Evolutionary conservation across 2,888 invertebrate species (phyloP).

Genomic region (Eueremaeus valkanovi): DNA sequence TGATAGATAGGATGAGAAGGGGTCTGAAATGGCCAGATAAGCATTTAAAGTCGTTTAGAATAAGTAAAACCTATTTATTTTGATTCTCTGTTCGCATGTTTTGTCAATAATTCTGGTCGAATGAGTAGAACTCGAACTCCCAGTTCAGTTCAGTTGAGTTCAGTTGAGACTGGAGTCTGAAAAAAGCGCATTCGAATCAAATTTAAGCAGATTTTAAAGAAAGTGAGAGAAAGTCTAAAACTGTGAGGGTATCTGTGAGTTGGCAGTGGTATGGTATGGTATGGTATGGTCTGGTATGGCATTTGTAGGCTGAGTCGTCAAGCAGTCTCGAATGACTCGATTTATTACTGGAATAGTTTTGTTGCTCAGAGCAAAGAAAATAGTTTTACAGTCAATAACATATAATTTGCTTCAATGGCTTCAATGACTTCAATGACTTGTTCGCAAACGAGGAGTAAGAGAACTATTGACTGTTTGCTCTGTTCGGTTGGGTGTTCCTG

Average conservation of each 20-base stretch:
- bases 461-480: background rate
- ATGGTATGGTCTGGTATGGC: conserved; percentile 9
- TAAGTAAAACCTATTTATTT: conserved; percentile 22
- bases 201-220: conserved; percentile 1
- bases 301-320: background rate
- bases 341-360: conserved; percentile 33
- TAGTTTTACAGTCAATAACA: conserved; percentile 26
- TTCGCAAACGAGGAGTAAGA: conserved; percentile 4
- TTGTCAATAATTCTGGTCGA: conserved; percentile 26
- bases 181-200: background rate
- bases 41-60: background rate
- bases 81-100: conserved; percentile 30
- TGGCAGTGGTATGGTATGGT: background rate
- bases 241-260: too few species aligned
- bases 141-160: too few species aligned
- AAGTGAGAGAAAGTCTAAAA: background rate
- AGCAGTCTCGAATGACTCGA: conserved; percentile 31
- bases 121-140: background rate
- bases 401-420: conserved; percentile 34
- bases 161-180: background rate
- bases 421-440: conserved; percentile 10
- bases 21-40: background rate
- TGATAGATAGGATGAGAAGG: background rate
- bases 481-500: conserved; percentile 21
- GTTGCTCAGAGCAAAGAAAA: conserved; percentile 25